These are phyloP conservation scores for Enteromius anoplus DNA, from an alignment of 2,797 vertebrate genomes.

Conservation along the genomic window DNA sequence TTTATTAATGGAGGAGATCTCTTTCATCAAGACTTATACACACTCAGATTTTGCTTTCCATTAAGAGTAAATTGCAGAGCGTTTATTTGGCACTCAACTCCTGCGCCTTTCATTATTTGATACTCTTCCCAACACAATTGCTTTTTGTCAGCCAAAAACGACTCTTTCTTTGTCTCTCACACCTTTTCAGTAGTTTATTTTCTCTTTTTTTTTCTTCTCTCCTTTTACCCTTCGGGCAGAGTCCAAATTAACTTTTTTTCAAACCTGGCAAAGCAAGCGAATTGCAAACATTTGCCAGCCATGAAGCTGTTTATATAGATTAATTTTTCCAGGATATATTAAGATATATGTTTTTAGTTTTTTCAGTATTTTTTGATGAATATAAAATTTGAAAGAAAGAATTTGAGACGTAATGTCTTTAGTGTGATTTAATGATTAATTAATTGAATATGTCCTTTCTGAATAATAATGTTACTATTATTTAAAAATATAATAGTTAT, in stretches of 20 bases:
- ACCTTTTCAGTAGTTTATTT: neutral
- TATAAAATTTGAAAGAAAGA: neutral
- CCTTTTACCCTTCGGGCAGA: neutral
- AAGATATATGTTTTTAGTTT: neutral
- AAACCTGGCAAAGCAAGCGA: neutral
- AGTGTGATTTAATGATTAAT: neutral
- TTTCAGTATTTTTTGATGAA: neutral
- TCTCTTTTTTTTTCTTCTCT: constrained; percentile 3
- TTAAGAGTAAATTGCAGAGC: constrained; percentile 26
- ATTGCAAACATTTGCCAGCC: neutral
- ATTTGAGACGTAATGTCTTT: neutral
- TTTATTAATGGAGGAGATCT: constrained; percentile 25
- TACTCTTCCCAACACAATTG: constrained; percentile 11
- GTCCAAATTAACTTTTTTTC: neutral
- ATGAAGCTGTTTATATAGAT: neutral
- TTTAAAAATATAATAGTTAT: neutral
- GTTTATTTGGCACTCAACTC: constrained; percentile 38
- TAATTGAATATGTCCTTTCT: neutral
- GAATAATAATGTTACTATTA: neutral
- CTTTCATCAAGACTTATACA: constrained; percentile 15
- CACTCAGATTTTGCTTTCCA: constrained; percentile 25
- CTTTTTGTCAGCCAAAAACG: constrained; percentile 23
- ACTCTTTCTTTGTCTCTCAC: constrained; percentile 19
- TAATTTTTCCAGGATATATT: neutral
- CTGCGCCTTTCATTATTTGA: constrained; percentile 20